These are phyloP conservation scores for Hipparchia sbordonii DNA, from an alignment of 2,888 invertebrate species.

Conservation along the genomic window DNA sequence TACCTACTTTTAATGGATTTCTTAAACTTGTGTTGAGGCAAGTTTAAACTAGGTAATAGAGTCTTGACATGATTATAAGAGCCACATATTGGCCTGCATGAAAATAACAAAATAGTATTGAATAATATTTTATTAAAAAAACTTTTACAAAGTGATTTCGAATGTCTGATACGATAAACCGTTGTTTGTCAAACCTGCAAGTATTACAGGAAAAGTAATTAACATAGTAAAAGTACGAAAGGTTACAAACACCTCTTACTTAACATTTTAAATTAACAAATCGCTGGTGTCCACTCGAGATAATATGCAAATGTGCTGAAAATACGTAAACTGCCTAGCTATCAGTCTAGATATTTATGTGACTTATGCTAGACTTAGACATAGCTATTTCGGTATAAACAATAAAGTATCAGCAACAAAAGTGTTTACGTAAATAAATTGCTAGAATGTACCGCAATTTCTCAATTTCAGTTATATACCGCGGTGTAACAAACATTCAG, in stretches of 20 bases:
- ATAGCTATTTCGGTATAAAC: constrained; percentile 25
- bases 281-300: constrained; percentile 22
- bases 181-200: too few relatives aligned
- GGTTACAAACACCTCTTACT: constrained; percentile 14
- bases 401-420: constrained; percentile 28
- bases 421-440: constrained; percentile 20
- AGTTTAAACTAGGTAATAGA: too few relatives aligned
- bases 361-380: constrained; percentile 24
- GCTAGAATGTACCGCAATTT: constrained; percentile 5
- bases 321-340: constrained; percentile 25
- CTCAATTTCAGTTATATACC: constrained; percentile 3
- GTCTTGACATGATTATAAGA: too few relatives aligned
- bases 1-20: too few relatives aligned
- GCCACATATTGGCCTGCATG: too few relatives aligned
- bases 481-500: background rate
- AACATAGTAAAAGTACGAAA: constrained; percentile 11
- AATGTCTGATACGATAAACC: too few relatives aligned
- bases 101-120: too few relatives aligned
- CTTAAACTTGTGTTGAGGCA: too few relatives aligned
- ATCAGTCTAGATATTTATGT: constrained; percentile 29
- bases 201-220: background rate
- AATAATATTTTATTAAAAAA: too few relatives aligned
- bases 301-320: constrained; percentile 32
- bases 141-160: too few relatives aligned
- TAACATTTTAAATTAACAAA: constrained; percentile 25